Evolutionary conservation across 2,797 vertebrate genomes (phyloP), one percentile per base, ranked within the genome.

Genomic region (Cottoperca gobio): DNA sequence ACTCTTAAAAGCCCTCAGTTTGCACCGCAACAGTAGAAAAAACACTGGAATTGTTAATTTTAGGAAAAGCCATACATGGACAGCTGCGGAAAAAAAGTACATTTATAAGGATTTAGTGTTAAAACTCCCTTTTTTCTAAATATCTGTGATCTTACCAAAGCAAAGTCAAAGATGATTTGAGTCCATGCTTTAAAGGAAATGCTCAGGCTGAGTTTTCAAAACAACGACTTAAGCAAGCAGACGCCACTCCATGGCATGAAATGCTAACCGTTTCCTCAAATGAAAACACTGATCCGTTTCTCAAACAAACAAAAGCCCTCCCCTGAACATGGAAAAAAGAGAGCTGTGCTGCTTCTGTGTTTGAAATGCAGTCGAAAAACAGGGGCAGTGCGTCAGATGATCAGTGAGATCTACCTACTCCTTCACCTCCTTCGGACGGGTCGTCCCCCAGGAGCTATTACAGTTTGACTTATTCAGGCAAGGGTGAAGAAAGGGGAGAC

Each of bases 361-460:
- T 78, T 73, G 53, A n/a, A 70, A 74, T 35, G 33, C 60, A 16
- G 35, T 37, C 19, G 50, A 74, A 84, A 84, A 90, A 66, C 48
- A 76, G 73, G 54, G 23, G 46, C 62, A 48, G 60, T 26, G 69
- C 21, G 48, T 88, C 79, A 70, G 60, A 79, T 45, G 77, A 91
- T 73, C 79, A 46, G 65, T 40, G 78, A 86, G 75, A 82, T 85
- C 55, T 78, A 83, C 86, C 68, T 70, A 67, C 79, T 77, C 79
- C 79, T 82, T 88, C 80, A 86, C 88, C 87, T 86, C 83, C 52
- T 70, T 35, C 68, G 68, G 88, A 89, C 78, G 55, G 73, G 68
- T 17, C 23, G n/a, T 92, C 93, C 92, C 92, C 5, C 42, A 78
- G 91, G 93, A 82, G 74, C 86, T 80, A 91, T 94, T 92, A 88